Evolutionary conservation across 2,888 invertebrate species (phyloP), one percentile per base, ranked within the genome.

Genomic region (Hyalella azteca): DNA sequence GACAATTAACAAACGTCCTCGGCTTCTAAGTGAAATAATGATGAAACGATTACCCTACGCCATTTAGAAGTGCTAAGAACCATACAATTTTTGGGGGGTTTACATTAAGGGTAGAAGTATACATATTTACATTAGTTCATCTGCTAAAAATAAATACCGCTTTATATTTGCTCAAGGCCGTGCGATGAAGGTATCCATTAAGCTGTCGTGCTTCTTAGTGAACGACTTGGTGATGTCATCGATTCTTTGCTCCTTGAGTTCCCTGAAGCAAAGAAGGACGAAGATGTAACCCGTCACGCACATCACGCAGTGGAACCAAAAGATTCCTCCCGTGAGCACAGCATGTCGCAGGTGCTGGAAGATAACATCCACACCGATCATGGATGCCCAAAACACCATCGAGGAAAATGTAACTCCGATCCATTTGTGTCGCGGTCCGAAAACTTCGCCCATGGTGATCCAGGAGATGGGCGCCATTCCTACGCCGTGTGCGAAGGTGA

Each of bases 211-310:
- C 41, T 83, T 83, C 79, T 60, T 83, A 39, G 77, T 54, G 73
- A 83, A 83, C 26, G 80, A 77, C 59, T 81, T 81, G 7, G 83
- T 81, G 49, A 83, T 81, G 73, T 66, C 78, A 48, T 83, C 83
- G n/a, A 83, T 79, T 15, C 81, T 77, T n/a, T 83, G 83, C 45
- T 83, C 81, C 78, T 81, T 81, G n/a, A 83, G 83, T 78, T 83
- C 83, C 22, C 83, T 73, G 83, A 83, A 83, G 45, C 59, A 81
- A 7, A 83, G 75, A n/a, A 83, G 80, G 36, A 83, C 73, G 78
- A 83, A 83, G 40, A 83, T 83, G 80, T 83, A 83, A n/a, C 83
- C 83, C 36, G 54, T 81, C 19, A 83, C 83, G 73, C 83, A 83
- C 36, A 81, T 79, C 13, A 83, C 81, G 66, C 83, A 83, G 60